Percentiles rank a stretch among this genome's conserved stretches.
phyloP scores from a whole-genome alignment of 2,888 invertebrate species.

The Serrognathus titanus region DNA sequence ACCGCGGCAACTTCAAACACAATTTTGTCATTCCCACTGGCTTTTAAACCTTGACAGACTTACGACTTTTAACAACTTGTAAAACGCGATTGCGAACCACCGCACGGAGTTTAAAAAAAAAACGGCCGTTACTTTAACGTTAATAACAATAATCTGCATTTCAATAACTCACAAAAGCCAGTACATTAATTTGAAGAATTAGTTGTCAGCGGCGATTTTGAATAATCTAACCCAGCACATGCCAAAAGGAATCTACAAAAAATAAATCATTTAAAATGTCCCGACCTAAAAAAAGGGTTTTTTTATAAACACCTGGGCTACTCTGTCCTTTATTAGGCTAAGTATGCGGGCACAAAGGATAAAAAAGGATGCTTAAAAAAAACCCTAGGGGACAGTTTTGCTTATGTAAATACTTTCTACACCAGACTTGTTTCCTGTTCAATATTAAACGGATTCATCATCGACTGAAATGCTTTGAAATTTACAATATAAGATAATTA shows the following conservation, averaged over 20 bases:
- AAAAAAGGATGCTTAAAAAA: constrained; percentile 29
- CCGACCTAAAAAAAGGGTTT: constrained; percentile 38
- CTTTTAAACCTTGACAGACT: constrained; percentile 9
- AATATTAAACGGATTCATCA: not conserved
- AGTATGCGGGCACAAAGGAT: constrained; percentile 45
- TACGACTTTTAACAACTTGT: constrained; percentile 1
- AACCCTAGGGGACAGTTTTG: constrained; percentile 33
- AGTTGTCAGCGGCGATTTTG: not conserved
- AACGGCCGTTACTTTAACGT: no score
- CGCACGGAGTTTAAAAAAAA: no score
- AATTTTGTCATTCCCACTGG: constrained; percentile 11
- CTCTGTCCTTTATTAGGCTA: constrained; percentile 39
- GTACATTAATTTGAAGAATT: not conserved
- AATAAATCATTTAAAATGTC: constrained; percentile 42
- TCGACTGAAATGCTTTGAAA: no score
- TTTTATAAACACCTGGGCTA: constrained; percentile 44
- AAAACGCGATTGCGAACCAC: constrained; percentile 1
- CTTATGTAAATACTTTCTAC: constrained; percentile 37
- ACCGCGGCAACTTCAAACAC: constrained; percentile 16
- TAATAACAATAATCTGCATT: no score
- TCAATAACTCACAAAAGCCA: no score
- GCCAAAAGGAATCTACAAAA: constrained; percentile 26
- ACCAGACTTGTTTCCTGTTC: constrained; percentile 11
- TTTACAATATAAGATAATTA: no score
- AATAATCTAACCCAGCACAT: constrained; percentile 10